These are phyloP conservation scores for Meles meles DNA, from an alignment of 2,113 vertebrate genomes.

Conservation along the genomic window DNA sequence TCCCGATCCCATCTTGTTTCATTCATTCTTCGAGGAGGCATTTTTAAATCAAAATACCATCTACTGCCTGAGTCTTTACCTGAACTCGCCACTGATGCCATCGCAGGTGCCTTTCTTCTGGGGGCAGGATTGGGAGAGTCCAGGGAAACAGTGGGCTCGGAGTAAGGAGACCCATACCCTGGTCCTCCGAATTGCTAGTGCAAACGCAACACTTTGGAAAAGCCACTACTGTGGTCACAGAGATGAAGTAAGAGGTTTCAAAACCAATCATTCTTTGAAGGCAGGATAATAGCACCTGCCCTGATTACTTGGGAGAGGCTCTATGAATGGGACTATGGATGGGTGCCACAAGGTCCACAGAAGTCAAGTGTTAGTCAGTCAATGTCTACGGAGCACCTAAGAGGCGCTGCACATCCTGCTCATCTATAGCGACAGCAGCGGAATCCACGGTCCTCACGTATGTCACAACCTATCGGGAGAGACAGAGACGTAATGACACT, in stretches of 20 bases:
- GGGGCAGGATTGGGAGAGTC: neutral
- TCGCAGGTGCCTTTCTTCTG: neutral
- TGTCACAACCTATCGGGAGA: neutral
- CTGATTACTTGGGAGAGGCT: neutral
- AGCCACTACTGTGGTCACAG: neutral
- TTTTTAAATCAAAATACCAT: neutral
- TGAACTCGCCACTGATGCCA: neutral
- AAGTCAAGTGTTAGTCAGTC: neutral
- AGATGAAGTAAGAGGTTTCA: neutral
- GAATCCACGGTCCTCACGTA: neutral
- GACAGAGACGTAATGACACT: neutral
- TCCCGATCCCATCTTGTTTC: no score
- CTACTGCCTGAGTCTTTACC: neutral
- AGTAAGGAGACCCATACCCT: neutral
- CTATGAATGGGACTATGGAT: neutral
- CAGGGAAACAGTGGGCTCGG: neutral
- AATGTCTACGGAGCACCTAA: neutral
- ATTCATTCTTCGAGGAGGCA: no score
- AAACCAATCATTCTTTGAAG: constrained; percentile 18
- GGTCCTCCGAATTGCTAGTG: neutral
- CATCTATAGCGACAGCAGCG: neutral
- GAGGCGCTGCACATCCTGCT: neutral
- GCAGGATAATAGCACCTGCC: neutral
- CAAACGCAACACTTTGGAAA: neutral
- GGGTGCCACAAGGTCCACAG: neutral